Evolutionary conservation across 2,888 invertebrate species (phyloP).

Genomic region (Hydroisotoma schaefferi): DNA sequence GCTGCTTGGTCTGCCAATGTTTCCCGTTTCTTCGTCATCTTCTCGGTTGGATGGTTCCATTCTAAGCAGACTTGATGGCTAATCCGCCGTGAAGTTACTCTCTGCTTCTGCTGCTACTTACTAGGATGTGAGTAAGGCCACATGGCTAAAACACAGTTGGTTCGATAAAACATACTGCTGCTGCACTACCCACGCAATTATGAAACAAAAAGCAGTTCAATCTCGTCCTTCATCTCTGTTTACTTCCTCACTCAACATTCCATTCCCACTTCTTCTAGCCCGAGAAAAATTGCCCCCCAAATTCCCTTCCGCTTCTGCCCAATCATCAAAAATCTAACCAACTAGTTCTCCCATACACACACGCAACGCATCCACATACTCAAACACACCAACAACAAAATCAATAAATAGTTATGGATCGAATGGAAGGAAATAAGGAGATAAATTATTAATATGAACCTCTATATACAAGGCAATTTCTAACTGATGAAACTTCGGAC

Average conservation of each 20-base stretch:
- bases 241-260: slow-evolving; percentile 2
- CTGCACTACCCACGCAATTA: slow-evolving; percentile 13
- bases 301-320: not conserved
- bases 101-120: not conserved
- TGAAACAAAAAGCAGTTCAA: not conserved
- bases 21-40: slow-evolving; percentile 49
- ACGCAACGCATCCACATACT: too few species aligned
- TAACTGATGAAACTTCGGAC: too few species aligned
- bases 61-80: slow-evolving; percentile 49
- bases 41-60: slow-evolving; percentile 48
- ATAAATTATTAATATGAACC: too few species aligned
- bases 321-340: slow-evolving; percentile 9
- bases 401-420: too few species aligned
- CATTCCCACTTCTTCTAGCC: slow-evolving; percentile 5
- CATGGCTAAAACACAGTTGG: slow-evolving; percentile 13
- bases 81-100: slow-evolving; percentile 49
- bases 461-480: too few species aligned
- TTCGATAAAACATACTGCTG: too few species aligned
- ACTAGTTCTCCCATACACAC: too few species aligned
- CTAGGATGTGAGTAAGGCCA: slow-evolving; percentile 9
- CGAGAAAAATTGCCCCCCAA: not conserved
- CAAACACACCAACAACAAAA: too few species aligned
- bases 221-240: not conserved
- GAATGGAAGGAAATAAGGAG: too few species aligned
- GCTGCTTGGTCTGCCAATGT: too few species aligned